phyloP scores from a whole-genome alignment of 2,888 invertebrate genomes.

The Drosophila koepferae region DNA sequence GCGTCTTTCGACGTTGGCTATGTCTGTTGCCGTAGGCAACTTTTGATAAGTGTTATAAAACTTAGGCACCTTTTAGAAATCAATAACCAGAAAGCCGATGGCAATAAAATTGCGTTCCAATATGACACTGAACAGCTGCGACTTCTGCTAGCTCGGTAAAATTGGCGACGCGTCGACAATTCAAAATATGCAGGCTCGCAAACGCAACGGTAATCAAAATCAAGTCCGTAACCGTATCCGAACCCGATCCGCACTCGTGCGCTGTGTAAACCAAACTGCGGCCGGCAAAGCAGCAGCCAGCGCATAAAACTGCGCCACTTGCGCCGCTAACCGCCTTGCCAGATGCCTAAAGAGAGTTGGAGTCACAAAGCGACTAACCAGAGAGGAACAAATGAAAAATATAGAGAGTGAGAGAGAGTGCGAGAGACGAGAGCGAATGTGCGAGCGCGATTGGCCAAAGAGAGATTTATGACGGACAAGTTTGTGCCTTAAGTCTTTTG shows the following conservation, averaged over 20 bases:
- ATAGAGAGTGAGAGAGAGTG: conserved; percentile 56
- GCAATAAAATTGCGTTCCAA: conserved; percentile 21
- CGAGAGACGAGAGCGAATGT: conserved; percentile 24
- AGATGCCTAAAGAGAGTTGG: conserved; percentile 51
- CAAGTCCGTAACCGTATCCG: conserved; percentile 51
- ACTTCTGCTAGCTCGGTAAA: not conserved
- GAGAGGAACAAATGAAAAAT: conserved; percentile 19
- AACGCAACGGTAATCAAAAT: conserved; percentile 36
- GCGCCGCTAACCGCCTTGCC: conserved; percentile 50
- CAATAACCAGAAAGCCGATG: conserved; percentile 33
- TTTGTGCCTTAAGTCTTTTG: conserved; percentile 76
- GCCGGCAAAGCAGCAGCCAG: conserved; percentile 73
- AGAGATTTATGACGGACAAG: conserved; percentile 76
- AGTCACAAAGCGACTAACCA: conserved; percentile 29
- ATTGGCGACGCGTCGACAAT: conserved; percentile 24
- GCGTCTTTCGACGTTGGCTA: conserved; percentile 23
- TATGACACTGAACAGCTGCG: conserved; percentile 9
- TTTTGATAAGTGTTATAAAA: conserved; percentile 47
- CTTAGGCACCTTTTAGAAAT: conserved; percentile 54
- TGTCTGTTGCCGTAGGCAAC: conserved; percentile 27
- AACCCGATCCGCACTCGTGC: conserved; percentile 72
- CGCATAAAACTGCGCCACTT: conserved; percentile 78
- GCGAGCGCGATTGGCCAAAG: conserved; percentile 48
- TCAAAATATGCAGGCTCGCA: conserved; percentile 28
- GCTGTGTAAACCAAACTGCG: conserved; percentile 81